Evolutionary conservation across 2,797 vertebrate species (phyloP), one percentile per base, ranked within the genome.

Genomic region (Sarcophilus harrisii): DNA sequence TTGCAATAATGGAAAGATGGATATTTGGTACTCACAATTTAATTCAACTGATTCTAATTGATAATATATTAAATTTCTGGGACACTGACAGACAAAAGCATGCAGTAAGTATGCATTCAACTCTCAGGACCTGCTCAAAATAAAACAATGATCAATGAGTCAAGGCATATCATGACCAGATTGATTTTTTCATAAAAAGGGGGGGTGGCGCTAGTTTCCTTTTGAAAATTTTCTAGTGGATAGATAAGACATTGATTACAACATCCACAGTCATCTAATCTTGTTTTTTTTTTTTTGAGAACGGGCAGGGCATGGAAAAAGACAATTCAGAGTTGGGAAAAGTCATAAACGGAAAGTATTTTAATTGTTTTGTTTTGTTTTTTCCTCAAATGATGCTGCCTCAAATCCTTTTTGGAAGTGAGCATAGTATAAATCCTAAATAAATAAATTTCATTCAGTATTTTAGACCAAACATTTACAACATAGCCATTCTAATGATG

Each of bases 1-100:
- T 95, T 93, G 90, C 49, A 92, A 89, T 59, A 95, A 95, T 92
- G 92, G 95, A 97, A 98, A 97, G 90, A 95, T 92, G 96, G 95
- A 92, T 95, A 97, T 97, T 95, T 95, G 96, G 97, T 96, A 94
- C 96, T 29, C 95, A 96, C 90, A 91, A 94, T 95, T 94, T 18
- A 96, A 96, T 96, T 95, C 97, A 59, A 91, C 98, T 91, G 96
- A 62, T 97, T 97, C 87, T 92, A 91, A 95, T 81, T 95, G 94
- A 97, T 90, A 94, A 96, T 92, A 94, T 58, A 57, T 49, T 97
- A 11, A 30, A 95, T 91, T 92, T 97, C 94, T 92, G 38, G 92
- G 90, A 90, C 91, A 94, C 96, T 96, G 97, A 89, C 94, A 94
- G 97, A 96, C 92, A 96, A 62, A 94, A 57, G 54, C 95, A 95